Percentiles rank a stretch among this genome's conserved stretches.
Conservation (phyloP, 2,888 invertebrate genomes). For the Taenaris catops region DNA sequence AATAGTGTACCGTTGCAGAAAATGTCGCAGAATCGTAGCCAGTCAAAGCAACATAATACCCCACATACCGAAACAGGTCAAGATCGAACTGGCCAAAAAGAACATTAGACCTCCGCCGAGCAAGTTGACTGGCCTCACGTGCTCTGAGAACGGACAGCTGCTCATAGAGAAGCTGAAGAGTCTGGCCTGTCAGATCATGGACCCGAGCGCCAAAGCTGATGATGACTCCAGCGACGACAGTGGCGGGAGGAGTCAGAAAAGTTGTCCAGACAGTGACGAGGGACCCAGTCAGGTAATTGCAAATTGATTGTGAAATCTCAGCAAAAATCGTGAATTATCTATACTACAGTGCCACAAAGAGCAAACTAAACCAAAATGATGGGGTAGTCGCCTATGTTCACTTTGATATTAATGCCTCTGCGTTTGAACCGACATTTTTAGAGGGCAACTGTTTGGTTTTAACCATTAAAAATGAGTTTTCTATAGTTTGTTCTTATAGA, state of each 20-base stretch:
- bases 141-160: conserved; percentile 57
- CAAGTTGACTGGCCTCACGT: conserved; percentile 50
- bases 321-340: no score
- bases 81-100: conserved; percentile 56
- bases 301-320: no score
- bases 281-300: conserved; percentile 51
- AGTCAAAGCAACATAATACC: conserved; percentile 88
- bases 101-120: conserved; percentile 60
- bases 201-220: conserved; percentile 25
- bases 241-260: conserved; percentile 21
- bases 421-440: no score
- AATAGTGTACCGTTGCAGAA: conserved; percentile 90
- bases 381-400: no score
- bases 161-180: conserved; percentile 59
- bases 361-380: no score
- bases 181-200: conserved; percentile 55
- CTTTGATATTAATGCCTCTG: no score
- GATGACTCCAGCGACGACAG: conserved; percentile 21
- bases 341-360: no score
- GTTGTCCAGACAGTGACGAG: conserved; percentile 36
- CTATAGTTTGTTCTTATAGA: no score
- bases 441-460: no score
- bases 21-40: conserved; percentile 91
- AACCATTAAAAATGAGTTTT: no score
- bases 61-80: conserved; percentile 76